phyloP scores from a whole-genome alignment of 2,797 vertebrate species.

The Molossus alvarezi region DNA sequence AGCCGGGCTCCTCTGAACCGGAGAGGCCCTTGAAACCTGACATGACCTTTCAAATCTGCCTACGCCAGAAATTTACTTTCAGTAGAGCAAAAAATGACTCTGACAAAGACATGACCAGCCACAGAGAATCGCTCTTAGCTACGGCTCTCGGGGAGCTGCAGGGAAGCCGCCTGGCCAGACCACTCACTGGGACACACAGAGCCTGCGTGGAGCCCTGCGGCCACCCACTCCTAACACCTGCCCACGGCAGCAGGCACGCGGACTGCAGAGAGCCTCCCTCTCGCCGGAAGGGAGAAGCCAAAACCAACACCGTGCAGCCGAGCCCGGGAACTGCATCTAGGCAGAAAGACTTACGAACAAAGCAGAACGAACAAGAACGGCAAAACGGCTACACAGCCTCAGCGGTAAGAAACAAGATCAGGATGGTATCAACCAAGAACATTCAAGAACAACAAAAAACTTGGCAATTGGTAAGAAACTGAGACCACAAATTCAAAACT shows the following conservation, averaged over 20 bases:
- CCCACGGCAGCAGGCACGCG: neutral
- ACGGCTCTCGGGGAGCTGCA: neutral
- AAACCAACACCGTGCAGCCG: neutral
- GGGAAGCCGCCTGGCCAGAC: neutral
- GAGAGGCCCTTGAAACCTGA: neutral
- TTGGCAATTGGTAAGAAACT: neutral
- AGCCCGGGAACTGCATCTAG: neutral
- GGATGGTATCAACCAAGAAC: neutral
- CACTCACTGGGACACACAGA: neutral
- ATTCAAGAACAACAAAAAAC: neutral
- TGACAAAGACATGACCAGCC: neutral
- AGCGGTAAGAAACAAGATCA: neutral
- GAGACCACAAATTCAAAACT: constrained; percentile 11
- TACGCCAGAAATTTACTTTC: neutral
- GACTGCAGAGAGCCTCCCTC: neutral
- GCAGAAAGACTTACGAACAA: neutral
- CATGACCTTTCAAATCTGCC: neutral
- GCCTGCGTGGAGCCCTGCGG: neutral
- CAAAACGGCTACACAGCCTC: neutral
- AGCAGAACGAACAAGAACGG: neutral
- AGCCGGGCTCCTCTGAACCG: neutral
- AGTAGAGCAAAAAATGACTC: neutral
- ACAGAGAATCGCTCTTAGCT: neutral
- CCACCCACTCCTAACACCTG: neutral
- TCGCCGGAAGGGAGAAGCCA: neutral